Base-by-base conservation (phyloP, 2,113 vertebrate species). In the Camelus bactrianus region DNA sequence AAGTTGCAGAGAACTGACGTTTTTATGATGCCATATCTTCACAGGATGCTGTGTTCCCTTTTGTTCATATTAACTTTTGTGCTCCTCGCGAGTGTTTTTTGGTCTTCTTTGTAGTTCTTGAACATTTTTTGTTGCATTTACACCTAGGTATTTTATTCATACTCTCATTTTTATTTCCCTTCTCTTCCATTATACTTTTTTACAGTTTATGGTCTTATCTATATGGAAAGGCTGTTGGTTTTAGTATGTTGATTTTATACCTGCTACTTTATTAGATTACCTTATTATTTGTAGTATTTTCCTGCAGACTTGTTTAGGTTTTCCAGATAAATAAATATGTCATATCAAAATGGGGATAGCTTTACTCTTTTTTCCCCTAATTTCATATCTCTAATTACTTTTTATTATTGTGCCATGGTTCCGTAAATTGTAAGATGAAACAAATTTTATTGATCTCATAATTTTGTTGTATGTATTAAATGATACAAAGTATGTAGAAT, bases 371-470 rank as follows among this genome's bases (percentile, higher is more conserved):
- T 75, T 26, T 9, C 6, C 48, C 32, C 26, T 58, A 65, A 42
- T 70, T 50, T 96, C 79, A 60, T 30, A 5, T 19, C 56, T 80
- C 30, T 64, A 48, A 67, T 85, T 56, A n/a, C 19, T 58, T 93
- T 82, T 17, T 14, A 24, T 80, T 56, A 42, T 30, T 88, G 11
- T 72, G 30, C 26, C 65, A 35, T 16, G 64, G 8, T 69, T 79
- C 22, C 38, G 84, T 89, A 88, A 70, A 60, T 48, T 72, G 2
- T 32, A 83, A 94, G 62, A 89, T 85, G 48, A 95, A 96, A 54
- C 10, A 93, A 64, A 92, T 82, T 91, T 35, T 89, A 84, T 72
- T 32, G 83, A 52, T 62, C 70, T 84, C n/a, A 67, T 58, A 16
- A 81, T 81, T 84, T 83, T 87, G 9, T 56, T 81, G 13, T 54